Evolutionary conservation across 2,113 vertebrate species (phyloP), one percentile per base, ranked within the genome.

Genomic region (zebrafish (Danio rerio)): DNA sequence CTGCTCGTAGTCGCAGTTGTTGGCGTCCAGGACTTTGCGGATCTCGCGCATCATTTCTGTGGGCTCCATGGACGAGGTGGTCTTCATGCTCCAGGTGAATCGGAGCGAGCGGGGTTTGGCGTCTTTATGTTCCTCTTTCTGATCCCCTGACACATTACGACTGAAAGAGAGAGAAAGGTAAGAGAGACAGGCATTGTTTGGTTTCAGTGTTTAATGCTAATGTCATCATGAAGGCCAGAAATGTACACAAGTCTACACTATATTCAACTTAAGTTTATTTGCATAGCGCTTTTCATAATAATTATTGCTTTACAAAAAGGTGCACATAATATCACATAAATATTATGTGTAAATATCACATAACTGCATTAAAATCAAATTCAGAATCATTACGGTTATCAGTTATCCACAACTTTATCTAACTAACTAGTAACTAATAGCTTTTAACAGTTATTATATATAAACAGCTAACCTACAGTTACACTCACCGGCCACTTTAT

Each of bases 51-150:
- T 98, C 96, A 99, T 99, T 83, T 99, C 96, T 5, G 89, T 92
- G 61, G 98, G 95, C 86, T 98, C 98, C 97, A 99, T 96, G 92
- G 98, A 97, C 84, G 97, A 99, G 85, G 98, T 99, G 89, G 98
- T 99, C 92, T 98, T 98, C 98, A 99, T 99, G 94, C 96, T 99
- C 98, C 98, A 99, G 83, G 98, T 99, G 90, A 99, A 99, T 83
- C 98, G 93, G 83, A 99, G 95, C 0, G 98, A 98, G 80, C 98
- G 96, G 62, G 98, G 98, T 81, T 98, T 99, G 72, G 96, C 89
- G 89, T 99, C 98, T 89, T 96, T 98, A 91, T 92, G 95, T 84
- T 98, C 98, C 0, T 97, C 97, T 92, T 97, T 98, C 87, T 95
- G 96, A 94, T 99, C 98, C 80, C 95, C 96, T 84, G 97, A 95